These are phyloP conservation scores for Channallabes apus DNA, from an alignment of 2,797 vertebrate species.

Conservation along the genomic window DNA sequence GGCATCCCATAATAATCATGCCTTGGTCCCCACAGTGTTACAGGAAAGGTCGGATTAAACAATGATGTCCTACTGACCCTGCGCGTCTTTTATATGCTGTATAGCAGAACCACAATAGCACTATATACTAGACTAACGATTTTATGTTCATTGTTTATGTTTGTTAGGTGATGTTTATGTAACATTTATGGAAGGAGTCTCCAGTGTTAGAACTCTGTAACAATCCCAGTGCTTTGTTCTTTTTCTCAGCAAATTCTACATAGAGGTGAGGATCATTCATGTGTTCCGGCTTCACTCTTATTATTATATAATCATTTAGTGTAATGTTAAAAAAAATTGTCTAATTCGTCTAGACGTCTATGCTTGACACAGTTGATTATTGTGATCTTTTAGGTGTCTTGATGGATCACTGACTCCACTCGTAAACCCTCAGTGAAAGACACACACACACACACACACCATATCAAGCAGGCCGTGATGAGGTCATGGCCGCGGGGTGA, in stretches of 20 bases:
- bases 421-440: conserved; percentile 6
- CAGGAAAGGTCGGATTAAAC: conserved; percentile 1
- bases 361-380: background rate
- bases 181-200: background rate
- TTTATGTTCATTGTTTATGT: background rate
- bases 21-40: background rate
- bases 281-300: too few relatives aligned
- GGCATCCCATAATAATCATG: conserved; percentile 49
- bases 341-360: background rate
- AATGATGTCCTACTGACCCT: conserved; percentile 16
- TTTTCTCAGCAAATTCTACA: too few relatives aligned
- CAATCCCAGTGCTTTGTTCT: too few relatives aligned
- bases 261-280: too few relatives aligned
- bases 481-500: conserved; percentile 17
- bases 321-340: too few relatives aligned
- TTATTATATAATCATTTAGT: background rate
- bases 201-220: background rate
- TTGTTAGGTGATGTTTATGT: too few relatives aligned
- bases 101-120: background rate
- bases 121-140: background rate
- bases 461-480: conserved; percentile 37
- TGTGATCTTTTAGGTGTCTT: background rate
- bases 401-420: conserved; percentile 20
- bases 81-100: background rate
- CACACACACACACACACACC: conserved; percentile 2